Percentiles rank a stretch among this genome's conserved stretches.
Evolutionary conservation across 2,797 vertebrate genomes (phyloP).

Genomic region (Heliangelus exortis): DNA sequence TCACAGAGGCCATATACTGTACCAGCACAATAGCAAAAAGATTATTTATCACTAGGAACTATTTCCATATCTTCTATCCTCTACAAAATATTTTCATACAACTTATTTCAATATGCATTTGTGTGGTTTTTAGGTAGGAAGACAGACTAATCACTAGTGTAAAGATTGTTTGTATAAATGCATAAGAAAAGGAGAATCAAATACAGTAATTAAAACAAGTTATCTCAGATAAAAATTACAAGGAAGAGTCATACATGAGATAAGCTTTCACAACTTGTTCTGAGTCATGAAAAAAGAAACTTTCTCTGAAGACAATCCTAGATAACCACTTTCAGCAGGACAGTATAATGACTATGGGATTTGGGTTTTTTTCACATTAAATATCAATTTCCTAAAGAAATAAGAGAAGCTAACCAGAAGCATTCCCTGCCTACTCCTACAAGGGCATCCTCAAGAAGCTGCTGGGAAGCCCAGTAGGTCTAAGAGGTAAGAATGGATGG

Average conservation of each 20-base stretch:
- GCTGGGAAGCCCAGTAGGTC: background rate
- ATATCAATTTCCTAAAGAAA: background rate
- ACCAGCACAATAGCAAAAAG: background rate
- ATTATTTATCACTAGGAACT: slow-evolving; percentile 3
- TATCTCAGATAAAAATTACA: background rate
- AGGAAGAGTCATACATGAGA: background rate
- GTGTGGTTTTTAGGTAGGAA: background rate
- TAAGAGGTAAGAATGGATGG: background rate
- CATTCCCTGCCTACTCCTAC: background rate
- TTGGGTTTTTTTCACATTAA: background rate
- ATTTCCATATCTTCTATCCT: background rate
- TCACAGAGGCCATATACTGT: background rate
- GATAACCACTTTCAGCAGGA: background rate
- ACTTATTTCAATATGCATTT: background rate
- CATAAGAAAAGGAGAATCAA: background rate
- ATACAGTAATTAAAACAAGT: background rate
- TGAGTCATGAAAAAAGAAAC: background rate
- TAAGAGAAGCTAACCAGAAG: background rate
- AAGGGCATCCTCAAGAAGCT: background rate
- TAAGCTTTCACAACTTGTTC: background rate
- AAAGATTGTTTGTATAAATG: background rate
- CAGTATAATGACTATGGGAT: background rate
- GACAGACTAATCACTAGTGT: background rate
- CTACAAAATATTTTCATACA: background rate
- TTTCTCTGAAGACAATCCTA: background rate